Base-by-base conservation (phyloP, 2,797 vertebrate species). In the Falco naumanni region DNA sequence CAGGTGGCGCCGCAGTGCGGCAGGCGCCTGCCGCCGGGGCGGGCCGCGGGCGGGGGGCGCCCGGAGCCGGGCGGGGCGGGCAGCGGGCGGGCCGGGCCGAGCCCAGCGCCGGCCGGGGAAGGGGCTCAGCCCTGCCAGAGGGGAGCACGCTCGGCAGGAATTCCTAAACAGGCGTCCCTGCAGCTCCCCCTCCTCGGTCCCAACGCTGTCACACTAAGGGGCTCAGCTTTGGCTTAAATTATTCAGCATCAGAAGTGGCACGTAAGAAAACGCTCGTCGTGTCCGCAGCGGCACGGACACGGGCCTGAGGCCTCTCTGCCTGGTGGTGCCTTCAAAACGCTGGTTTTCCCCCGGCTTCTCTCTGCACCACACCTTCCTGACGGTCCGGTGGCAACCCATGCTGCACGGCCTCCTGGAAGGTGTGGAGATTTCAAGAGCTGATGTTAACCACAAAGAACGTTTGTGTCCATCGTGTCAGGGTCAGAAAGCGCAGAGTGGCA, bases 181-280 rank as follows among this genome's bases (percentile, higher is more conserved):
- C 24, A 9, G 24, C 33, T 5, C 34, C 24, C 10, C 11, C 48
- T 17, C 10, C 65, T 2, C 33, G 4, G 10, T 41, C 16, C 54
- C 45, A 3, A 3, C 28, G 0, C 20, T 3, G 7, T 5, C n/a
- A 5, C 41, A 6, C 10, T 11, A 4, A 5, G 34, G 20, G 41
- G n/a, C 31, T 45, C 22, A 1, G 1, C 25, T 28, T 3, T 1
- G 1, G 3, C 66, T 50, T 39, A 4, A 5, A 6, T 14, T 10
- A 4, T 6, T 18, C 54, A 13, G 51, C 26, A 3, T 4, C 54
- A 10, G 7, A 5, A 9, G 3, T 0, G 50, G 71, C 25, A 9
- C 9, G 1, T 2, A 43, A 64, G 59, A 6, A 69, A 41, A 22
- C 0, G 47, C 11, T 0, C 20, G 1, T 8, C 4, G 48, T 19